Evolutionary conservation across 37 sponge, comb jelly and placozoan species (phyloP), one percentile per base, ranked within the genome.

Genomic region (Beroe ovata): DNA sequence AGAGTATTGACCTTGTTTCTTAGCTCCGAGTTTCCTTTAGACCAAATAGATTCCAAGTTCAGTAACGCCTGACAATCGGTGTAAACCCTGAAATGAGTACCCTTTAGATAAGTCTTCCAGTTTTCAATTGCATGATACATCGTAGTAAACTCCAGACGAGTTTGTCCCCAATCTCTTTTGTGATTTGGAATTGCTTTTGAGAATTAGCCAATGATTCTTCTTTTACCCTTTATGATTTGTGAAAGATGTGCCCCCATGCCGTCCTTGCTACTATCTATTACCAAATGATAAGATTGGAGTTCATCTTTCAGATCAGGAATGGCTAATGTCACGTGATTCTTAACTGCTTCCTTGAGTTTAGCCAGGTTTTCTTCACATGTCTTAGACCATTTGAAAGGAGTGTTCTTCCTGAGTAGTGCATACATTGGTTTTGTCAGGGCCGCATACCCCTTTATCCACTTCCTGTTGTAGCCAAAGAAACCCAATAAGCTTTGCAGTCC

Each of bases 31-130:
- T 63, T 63, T 19, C 25, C 25, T 8, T 63, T n/a, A 8, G 25
- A 23, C 25, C 11, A 63, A 23, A 63, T 63, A 8, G 64, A 23
- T 6, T 63, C 25, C 25, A 63, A 21, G 25, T 21, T 14, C 8
- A 63, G 8, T 25, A 63, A n/a, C 6, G 23, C 11, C 19, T 23
- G 64, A n/a, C 64, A 63, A 21, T 63, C 64, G 8, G 64, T 63
- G 11, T 23, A 23, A 14, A 63, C 64, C 8, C 8, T 63, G 64
- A 63, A 63, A 23, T 14, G 26, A 25, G 64, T 63, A 23, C 64
- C 64, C 25, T 63, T 14, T 63, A 22, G 26, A 63, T 63, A 63
- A 63, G n/a, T 11, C n/a, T n/a, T 63, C 64, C 64, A 63, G n/a
- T 22, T 8, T 21, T 63, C 25, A 63, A 63, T 22, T 8, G 64